Base-by-base conservation (phyloP, 2,797 vertebrate genomes). In the Gymnodraco acuticeps region DNA sequence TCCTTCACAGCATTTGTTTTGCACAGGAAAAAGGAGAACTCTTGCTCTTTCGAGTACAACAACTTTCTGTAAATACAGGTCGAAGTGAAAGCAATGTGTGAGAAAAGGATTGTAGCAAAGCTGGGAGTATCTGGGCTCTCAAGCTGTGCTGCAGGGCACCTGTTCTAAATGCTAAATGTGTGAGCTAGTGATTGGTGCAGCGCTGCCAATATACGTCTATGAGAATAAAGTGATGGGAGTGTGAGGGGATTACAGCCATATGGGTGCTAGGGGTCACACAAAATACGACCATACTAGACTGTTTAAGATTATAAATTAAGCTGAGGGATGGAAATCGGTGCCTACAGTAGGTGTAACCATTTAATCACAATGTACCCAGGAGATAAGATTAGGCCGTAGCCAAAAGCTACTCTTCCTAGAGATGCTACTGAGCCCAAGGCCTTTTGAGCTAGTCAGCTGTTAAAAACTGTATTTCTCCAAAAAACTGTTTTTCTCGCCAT, bases 341-440 rank as follows among this genome's bases (percentile, higher is more conserved):
- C 80, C 78, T 74, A n/a, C n/a, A n/a, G n/a, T n/a, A 75, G 84
- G 81, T 86, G 70, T 80, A 88, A 87, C 90, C 66, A 81, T 84
- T 75, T 89, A 90, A 90, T 64, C 69, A 51, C 79, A 73, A 71
- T 70, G 73, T 77, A 73, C 87, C 87, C 88, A 43, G 69, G 85
- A 91, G 90, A 90, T 85, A 78, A 86, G 87, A 92, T 92, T 91
- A 93, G 84, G 64, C 66, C 75, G 66, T 56, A 80, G 78, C 80
- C 80, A 64, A 82, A 82, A 89, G 83, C 81, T 54, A 58, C 9
- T 19, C 72, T 88, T 92, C 82, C 72, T 56, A 45, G 51, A 56
- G 75, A 88, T 74, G 74, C 73, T 65, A 61, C 77, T 78, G 85
- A 87, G 77, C 80, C 73, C 8, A 45, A 66, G 73, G 83, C 76